phyloP scores from a whole-genome alignment of 2,113 vertebrate species.

The Progne subis region DNA sequence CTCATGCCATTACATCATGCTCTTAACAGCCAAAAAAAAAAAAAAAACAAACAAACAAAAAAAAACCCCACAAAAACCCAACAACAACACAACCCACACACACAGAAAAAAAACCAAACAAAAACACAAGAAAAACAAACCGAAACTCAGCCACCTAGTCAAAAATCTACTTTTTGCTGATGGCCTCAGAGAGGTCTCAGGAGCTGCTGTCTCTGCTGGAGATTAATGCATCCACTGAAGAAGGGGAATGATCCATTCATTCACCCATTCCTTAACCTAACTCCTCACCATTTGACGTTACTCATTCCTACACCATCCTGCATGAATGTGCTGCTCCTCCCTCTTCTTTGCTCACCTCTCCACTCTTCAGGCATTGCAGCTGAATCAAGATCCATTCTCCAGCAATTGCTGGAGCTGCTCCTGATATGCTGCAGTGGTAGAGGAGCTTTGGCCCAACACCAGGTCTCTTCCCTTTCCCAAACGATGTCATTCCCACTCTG shows the following conservation, averaged over 20 bases:
- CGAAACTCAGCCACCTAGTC: background rate
- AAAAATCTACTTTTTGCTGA: background rate
- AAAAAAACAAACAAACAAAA: background rate
- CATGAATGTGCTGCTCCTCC: fast-evolving
- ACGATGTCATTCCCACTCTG: background rate
- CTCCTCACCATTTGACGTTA: background rate
- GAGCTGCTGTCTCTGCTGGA: background rate
- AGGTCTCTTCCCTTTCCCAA: background rate
- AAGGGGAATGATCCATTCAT: background rate
- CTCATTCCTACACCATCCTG: background rate
- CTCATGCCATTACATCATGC: background rate
- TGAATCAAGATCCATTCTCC: background rate
- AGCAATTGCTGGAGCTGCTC: background rate
- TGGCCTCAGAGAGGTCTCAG: background rate
- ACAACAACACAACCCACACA: background rate
- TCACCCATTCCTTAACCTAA: background rate
- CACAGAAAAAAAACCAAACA: background rate
- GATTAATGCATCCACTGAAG: background rate
- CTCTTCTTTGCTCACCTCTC: background rate
- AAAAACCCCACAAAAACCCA: background rate
- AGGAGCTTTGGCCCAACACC: background rate
- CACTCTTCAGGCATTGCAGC: background rate
- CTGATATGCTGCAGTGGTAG: background rate
- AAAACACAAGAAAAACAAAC: background rate
- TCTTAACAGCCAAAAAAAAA: background rate